These are phyloP conservation scores for Patella ulyssiponensis DNA, from an alignment of 2,888 invertebrate genomes.

Conservation along the genomic window DNA sequence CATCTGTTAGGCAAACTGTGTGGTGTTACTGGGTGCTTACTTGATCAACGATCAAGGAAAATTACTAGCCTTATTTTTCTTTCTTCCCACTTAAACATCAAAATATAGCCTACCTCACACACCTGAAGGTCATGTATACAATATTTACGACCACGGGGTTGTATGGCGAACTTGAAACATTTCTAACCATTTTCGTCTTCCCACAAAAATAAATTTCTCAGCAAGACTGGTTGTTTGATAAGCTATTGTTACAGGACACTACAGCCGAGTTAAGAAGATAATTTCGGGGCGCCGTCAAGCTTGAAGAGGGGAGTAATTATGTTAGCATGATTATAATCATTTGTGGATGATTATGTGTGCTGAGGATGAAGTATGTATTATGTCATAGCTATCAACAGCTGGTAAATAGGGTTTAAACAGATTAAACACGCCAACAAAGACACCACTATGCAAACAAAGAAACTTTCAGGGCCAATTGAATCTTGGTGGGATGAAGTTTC, in stretches of 20 bases:
- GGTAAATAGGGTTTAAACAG: neutral
- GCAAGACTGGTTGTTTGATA: neutral
- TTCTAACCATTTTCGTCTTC: neutral
- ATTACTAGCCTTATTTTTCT: neutral
- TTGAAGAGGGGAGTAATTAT: neutral
- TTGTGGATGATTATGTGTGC: no score
- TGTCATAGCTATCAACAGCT: slow-evolving; percentile 1
- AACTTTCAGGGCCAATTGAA: no score
- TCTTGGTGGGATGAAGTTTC: no score
- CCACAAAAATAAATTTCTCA: neutral
- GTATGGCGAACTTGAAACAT: neutral
- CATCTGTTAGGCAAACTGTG: slow-evolving; percentile 4
- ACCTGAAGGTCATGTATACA: neutral
- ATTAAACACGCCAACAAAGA: no score
- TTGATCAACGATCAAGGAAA: slow-evolving; percentile 8
- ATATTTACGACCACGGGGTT: neutral
- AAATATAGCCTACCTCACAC: neutral
- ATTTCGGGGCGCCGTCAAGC: slow-evolving; percentile 9
- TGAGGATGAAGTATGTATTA: neutral
- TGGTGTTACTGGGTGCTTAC: neutral
- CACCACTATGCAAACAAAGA: no score
- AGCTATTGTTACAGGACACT: neutral
- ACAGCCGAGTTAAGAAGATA: neutral
- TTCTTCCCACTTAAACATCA: neutral
- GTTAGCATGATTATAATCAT: no score